A percentile compares a stretch with the other conserved stretches of the same genome.
These are phyloP conservation scores for Toxotes chatareus DNA, from an alignment of 2,113 vertebrate genomes.

Conservation along the genomic window DNA sequence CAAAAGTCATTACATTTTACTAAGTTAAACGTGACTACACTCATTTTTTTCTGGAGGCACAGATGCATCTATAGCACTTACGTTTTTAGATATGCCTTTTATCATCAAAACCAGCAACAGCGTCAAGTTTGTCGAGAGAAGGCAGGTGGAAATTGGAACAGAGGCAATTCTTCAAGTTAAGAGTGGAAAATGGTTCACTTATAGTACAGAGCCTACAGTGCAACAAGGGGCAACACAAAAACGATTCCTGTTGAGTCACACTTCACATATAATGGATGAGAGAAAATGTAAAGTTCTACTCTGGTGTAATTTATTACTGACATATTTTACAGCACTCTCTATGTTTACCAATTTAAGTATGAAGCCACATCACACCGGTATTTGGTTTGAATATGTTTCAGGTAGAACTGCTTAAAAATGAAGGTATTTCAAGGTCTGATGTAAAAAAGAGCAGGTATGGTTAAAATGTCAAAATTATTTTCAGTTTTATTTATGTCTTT, in stretches of 20 bases:
- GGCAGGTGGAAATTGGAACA: background rate
- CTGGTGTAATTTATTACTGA: background rate
- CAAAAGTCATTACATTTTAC: too few relatives aligned
- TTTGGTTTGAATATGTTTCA: too few relatives aligned
- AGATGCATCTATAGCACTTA: background rate
- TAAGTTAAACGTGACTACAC: background rate
- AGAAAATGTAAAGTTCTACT: background rate
- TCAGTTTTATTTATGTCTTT: background rate
- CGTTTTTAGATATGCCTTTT: background rate
- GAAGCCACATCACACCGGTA: too few relatives aligned
- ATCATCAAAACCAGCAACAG: background rate
- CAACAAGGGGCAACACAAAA: background rate
- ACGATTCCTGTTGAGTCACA: background rate
- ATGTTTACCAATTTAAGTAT: too few relatives aligned
- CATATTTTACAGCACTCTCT: background rate
- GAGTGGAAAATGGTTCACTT: background rate
- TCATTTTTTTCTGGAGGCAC: background rate
- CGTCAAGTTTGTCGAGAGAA: background rate
- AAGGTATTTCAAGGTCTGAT: too few relatives aligned
- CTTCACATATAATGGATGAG: background rate
- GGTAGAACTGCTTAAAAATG: too few relatives aligned
- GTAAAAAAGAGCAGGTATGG: background rate
- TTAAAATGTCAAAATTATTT: background rate
- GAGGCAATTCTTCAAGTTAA: conserved; percentile 34
- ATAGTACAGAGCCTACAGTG: background rate